Conservation (phyloP, 1,140 invertebrate species). For the Trichomalopsis sarcophagae region DNA sequence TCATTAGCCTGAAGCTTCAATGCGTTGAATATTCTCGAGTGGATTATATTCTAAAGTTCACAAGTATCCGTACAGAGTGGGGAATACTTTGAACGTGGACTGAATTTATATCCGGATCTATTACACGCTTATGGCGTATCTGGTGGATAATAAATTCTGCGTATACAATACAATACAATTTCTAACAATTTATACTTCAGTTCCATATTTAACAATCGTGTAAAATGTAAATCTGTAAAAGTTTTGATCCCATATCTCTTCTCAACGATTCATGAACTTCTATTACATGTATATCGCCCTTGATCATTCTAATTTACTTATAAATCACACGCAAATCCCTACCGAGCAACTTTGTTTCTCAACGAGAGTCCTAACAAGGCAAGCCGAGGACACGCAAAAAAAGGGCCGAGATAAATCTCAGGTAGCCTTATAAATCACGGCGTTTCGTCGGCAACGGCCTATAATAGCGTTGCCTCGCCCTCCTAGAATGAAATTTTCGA, state of each 20-base stretch:
- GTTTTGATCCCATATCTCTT: background rate
- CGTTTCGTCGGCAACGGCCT: background rate
- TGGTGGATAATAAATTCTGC: background rate
- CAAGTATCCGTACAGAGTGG: background rate
- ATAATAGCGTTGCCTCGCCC: constrained; percentile 14
- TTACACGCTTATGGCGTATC: background rate
- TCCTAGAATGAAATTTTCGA: constrained; percentile 42
- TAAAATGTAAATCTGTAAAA: background rate
- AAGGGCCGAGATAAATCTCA: constrained; percentile 28
- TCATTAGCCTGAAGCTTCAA: background rate
- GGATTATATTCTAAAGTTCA: background rate
- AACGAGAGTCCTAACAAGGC: background rate
- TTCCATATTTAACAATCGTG: background rate
- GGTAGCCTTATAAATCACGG: constrained; percentile 33
- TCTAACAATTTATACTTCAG: background rate
- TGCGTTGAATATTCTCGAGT: background rate
- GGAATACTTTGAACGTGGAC: background rate
- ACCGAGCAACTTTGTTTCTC: background rate
- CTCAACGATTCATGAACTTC: background rate
- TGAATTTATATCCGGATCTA: background rate
- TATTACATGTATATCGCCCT: background rate
- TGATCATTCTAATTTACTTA: background rate
- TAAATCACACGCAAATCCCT: background rate
- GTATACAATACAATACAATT: background rate
- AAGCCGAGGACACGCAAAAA: background rate